Base-by-base conservation (phyloP, 2,113 vertebrate genomes). In the Bujurquina vittata region DNA sequence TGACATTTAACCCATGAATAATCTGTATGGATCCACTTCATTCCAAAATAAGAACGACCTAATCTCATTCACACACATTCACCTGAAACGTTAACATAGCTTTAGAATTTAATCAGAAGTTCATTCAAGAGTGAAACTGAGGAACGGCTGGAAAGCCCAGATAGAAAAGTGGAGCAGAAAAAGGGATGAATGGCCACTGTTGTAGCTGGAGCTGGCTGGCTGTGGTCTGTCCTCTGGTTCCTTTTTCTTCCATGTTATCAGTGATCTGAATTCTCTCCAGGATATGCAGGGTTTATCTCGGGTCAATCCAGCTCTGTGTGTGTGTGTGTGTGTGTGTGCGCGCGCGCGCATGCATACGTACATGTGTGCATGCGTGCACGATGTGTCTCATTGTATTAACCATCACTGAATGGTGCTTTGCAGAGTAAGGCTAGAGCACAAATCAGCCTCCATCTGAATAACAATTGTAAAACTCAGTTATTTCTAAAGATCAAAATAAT, bases 251-350 rank as follows among this genome's bases (percentile, higher is more conserved):
- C 43, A 46, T 22, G 69, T 79, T 65, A 74, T 55, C 82, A 77
- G n/a, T 17, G 52, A 84, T 83, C 54, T 75, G 85, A 81, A 23
- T 20, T 40, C 76, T 78, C 83, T 80, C 59, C 55, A 80, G 87
- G 84, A 85, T 46, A 57, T 35, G 52, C 78, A 22, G 59, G 76
- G 62, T 88, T 87, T 61, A 67, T 77, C 55, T 35, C 4, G 31
- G 77, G 74, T 63, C 72, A 58, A 17, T 20, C 60, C 52, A 61
- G 43, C 40, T 74, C 10, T 77, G 11, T 75, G 29, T 83, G 56
- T 62, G 22, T 37, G 63, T 2, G 22, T 79, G 78, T 62, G 26
- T 11, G 14, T 43, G 35, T 1, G 2, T 9, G 2, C 7, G 4
- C 22, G 61, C 22, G n/a, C n/a, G n/a, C n/a, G n/a, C n/a, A n/a